These are phyloP conservation scores for Lepidochrysops patricia DNA, from an alignment of 2,888 invertebrate genomes.

Conservation along the genomic window DNA sequence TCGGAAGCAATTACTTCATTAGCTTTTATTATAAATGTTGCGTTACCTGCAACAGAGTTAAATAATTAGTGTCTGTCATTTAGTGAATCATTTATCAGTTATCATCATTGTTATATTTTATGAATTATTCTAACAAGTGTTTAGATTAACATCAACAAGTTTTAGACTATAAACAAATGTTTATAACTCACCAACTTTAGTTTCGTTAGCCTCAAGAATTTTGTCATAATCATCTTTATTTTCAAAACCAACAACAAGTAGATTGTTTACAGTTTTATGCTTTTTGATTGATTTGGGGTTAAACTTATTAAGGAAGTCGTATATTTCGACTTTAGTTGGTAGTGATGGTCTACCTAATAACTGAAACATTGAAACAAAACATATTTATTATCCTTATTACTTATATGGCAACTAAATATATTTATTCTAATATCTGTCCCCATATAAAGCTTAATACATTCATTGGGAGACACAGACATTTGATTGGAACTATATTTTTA, in stretches of 20 bases:
- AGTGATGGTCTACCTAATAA: slow-evolving; percentile 44
- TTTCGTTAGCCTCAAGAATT: slow-evolving; percentile 39
- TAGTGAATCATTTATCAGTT: too few species aligned
- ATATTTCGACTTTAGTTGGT: slow-evolving; percentile 46
- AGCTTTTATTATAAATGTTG: slow-evolving; percentile 36
- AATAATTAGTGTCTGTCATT: too few species aligned
- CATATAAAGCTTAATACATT: too few species aligned
- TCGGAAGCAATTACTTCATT: slow-evolving; percentile 11
- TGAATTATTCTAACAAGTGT: too few species aligned
- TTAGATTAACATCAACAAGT: neutral
- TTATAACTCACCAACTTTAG: slow-evolving; percentile 40
- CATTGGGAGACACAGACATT: too few species aligned
- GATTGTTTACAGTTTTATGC: slow-evolving; percentile 43
- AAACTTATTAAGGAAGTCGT: slow-evolving; percentile 42
- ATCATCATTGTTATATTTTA: too few species aligned
- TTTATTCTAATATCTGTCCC: too few species aligned
- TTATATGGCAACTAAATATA: too few species aligned
- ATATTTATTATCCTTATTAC: neutral
- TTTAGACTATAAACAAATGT: neutral
- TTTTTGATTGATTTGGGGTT: slow-evolving; percentile 50
- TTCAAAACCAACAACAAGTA: slow-evolving; percentile 48
- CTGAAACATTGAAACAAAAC: slow-evolving; percentile 22
- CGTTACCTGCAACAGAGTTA: slow-evolving; percentile 31
- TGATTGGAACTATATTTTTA: too few species aligned
- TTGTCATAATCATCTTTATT: slow-evolving; percentile 38